Conservation (phyloP, 2,888 invertebrate species). For the Deroplatys truncata region DNA sequence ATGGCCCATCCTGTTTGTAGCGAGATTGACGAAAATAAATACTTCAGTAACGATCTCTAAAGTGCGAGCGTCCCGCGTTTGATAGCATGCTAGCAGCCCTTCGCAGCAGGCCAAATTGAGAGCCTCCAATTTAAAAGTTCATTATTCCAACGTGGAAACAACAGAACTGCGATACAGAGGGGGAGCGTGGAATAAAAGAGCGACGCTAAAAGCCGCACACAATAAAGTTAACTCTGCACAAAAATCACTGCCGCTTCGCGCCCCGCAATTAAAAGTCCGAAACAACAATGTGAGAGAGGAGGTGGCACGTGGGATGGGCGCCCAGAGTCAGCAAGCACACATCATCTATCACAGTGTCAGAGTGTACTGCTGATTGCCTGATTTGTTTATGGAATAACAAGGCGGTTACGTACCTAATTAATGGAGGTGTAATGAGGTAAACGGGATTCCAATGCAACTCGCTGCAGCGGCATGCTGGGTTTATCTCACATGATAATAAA, state of each 20-base stretch:
- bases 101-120: background rate
- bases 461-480: background rate
- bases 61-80: background rate
- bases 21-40: background rate
- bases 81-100: background rate
- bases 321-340: background rate
- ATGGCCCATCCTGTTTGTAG: background rate
- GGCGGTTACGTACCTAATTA: conserved; percentile 17
- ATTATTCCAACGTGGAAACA: background rate
- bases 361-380: background rate
- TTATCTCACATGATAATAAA: background rate
- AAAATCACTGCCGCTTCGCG: background rate
- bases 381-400: conserved; percentile 20
- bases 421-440: conserved; percentile 23
- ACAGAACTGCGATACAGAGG: background rate
- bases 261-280: background rate
- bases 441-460: conserved; percentile 20
- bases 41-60: background rate
- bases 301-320: too few relatives aligned
- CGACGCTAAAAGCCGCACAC: background rate
- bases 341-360: background rate
- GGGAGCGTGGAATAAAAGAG: background rate
- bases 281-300: background rate
- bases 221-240: background rate
- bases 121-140: background rate